Evolutionary conservation across 2,888 invertebrate species (phyloP), one percentile per base, ranked within the genome.

Genomic region (Conus canariensis): DNA sequence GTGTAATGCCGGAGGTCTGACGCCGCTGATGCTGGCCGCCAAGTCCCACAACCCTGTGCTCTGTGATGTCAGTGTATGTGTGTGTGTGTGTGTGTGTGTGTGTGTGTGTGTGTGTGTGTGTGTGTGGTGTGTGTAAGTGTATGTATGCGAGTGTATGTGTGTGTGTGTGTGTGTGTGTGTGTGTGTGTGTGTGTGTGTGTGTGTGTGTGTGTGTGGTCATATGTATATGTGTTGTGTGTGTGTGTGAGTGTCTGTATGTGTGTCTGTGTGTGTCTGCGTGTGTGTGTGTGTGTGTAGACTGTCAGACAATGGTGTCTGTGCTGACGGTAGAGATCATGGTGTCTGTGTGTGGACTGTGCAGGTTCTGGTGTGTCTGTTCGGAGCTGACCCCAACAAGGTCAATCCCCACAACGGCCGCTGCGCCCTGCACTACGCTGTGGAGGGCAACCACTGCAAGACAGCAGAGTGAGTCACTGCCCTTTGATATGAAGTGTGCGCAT

Each of bases 401-500:
- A 94, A 95, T 90, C 92, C 93, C 9, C 90, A 92, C 77, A 94
- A 91, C 64, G 94, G 95, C 0, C 92, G 93, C 87, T 94, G 93
- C 70, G 94, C 95, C 1, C 92, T 96, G 12, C 96, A 96, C 90
- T 95, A 94, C 80, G 95, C 95, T 25, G 93, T 93, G 10, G 90
- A 92, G 59, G 91, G 93, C 22, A 94, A 94, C 87, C 93, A 95
- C 83, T 92, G 94, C 14, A 93, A 94, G 88, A 92, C 93, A 90
- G 94, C 95, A 59, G 94, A 94, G 96, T 96, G 93, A 92, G 94
- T 92, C 14, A 4, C 16, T 64, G 60, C 60, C 60, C 60, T 64
- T 64, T 10, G 45, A 45, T 45, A 45, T 45, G 45, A 45, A 45
- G 45, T 45, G 45, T 45, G 45, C 45, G 45, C 45, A 45, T 45